A percentile compares a stretch with the other conserved stretches of the same genome.
Evolutionary conservation across 2,113 vertebrate species (phyloP).

Genomic region (Chaetodon auriga): DNA sequence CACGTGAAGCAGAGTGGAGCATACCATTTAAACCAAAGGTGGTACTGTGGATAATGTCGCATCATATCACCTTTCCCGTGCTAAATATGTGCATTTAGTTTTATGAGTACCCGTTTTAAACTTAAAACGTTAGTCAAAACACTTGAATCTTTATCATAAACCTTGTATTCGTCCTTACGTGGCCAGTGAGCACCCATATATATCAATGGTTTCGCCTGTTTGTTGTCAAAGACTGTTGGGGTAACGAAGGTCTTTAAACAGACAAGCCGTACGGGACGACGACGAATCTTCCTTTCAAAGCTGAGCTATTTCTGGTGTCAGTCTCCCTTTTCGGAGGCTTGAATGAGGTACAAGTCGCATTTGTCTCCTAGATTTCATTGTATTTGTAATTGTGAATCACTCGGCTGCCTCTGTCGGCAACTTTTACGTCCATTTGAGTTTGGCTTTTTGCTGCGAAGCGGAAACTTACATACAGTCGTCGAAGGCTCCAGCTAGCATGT

Average conservation of each 20-base stretch:
- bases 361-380: background rate
- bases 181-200: background rate
- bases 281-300: background rate
- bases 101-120: fast-evolving
- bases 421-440: background rate
- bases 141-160: fast-evolving
- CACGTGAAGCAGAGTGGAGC: conserved; percentile 47
- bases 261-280: background rate
- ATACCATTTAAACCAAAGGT: conserved; percentile 48
- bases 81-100: background rate
- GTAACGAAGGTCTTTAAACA: conserved; percentile 65
- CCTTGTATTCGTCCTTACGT: background rate
- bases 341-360: conserved; percentile 68
- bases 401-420: background rate
- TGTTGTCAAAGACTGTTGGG: conserved; percentile 19
- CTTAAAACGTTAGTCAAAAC: background rate
- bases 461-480: conserved; percentile 42
- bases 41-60: fast-evolving
- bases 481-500: background rate
- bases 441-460: conserved; percentile 37
- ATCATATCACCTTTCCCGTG: fast-evolving
- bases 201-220: conserved; percentile 52
- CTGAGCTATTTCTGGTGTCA: conserved; percentile 18
- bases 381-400: background rate
- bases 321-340: conserved; percentile 61